Evolutionary conservation across 2,797 vertebrate genomes (phyloP).

Genomic region (Pyrocephalus nanus): DNA sequence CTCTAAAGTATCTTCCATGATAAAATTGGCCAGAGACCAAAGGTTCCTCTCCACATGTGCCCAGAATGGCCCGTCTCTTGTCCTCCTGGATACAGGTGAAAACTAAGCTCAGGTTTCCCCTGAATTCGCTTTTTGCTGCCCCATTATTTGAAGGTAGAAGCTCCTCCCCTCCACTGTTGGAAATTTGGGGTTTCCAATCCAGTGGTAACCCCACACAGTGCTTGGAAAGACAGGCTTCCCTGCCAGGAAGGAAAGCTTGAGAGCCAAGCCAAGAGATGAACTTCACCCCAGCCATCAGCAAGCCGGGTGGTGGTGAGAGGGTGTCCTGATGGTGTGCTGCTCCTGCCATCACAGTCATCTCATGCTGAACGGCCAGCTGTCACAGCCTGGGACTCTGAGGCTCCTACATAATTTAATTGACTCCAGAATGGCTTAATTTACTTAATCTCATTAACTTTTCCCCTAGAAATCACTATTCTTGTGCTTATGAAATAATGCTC

Average conservation of each 20-base stretch:
- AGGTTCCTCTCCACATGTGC: not conserved
- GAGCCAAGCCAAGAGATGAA: not conserved
- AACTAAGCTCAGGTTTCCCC: not conserved
- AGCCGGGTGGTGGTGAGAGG: not conserved
- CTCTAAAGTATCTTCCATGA: not conserved
- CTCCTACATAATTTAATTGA: not conserved
- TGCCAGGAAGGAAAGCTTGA: not conserved
- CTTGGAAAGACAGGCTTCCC: not conserved
- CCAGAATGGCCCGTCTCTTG: not conserved
- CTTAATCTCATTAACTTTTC: not conserved
- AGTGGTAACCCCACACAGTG: not conserved
- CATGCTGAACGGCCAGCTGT: rapidly evolving
- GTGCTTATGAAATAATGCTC: not conserved
- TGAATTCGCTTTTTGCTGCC: not conserved
- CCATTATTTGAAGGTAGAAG: not conserved
- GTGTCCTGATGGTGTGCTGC: not conserved
- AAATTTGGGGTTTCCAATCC: not conserved
- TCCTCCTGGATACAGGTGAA: not conserved
- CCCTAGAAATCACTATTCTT: not conserved
- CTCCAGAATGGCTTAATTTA: not conserved
- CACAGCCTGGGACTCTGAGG: not conserved
- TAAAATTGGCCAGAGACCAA: not conserved
- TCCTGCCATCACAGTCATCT: not conserved
- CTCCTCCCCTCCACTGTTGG: not conserved
- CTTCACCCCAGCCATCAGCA: not conserved